Evolutionary conservation across 92 coral and sea anemone species (phyloP).

Genomic region (Porites cylindrica): DNA sequence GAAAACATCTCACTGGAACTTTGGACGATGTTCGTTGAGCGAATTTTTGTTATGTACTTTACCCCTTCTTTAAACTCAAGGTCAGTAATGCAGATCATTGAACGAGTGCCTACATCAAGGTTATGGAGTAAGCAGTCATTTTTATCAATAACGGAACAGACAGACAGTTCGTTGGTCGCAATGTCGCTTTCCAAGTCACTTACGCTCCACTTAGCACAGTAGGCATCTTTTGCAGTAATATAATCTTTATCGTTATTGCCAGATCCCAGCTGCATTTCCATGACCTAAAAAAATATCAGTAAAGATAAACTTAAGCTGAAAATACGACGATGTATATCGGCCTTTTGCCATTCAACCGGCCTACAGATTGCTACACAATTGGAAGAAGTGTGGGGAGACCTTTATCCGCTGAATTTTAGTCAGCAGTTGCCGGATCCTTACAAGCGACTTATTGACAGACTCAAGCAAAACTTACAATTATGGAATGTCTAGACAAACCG

Average conservation of each 20-base stretch:
- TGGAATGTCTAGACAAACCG: too few relatives aligned
- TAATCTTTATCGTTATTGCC: slow-evolving; percentile 62
- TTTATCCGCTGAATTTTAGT: too few relatives aligned
- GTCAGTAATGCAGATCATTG: slow-evolving; percentile 80
- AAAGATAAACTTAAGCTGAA: too few relatives aligned
- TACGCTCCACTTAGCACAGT: slow-evolving; percentile 85
- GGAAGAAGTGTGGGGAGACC: too few relatives aligned
- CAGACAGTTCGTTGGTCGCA: slow-evolving; percentile 70
- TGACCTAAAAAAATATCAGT: slow-evolving; percentile 55
- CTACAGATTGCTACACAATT: too few relatives aligned
- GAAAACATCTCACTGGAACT: slow-evolving; percentile 65
- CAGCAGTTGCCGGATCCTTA: too few relatives aligned
- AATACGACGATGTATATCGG: too few relatives aligned
- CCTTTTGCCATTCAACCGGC: too few relatives aligned
- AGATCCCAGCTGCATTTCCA: slow-evolving; percentile 71
- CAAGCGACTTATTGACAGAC: too few relatives aligned
- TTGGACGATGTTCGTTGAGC: slow-evolving; percentile 84
- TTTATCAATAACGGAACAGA: slow-evolving; percentile 70
- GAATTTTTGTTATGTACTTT: slow-evolving; percentile 74
- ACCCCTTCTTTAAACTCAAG: slow-evolving; percentile 82
- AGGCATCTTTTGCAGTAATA: slow-evolving; percentile 75
- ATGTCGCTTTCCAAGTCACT: slow-evolving; percentile 79
- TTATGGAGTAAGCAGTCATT: slow-evolving; percentile 65
- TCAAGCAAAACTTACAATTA: too few relatives aligned
- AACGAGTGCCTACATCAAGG: slow-evolving; percentile 68